These are phyloP conservation scores for Oryzias dopingdopingensis DNA, from an alignment of 2,797 vertebrate species.

Conservation along the genomic window DNA sequence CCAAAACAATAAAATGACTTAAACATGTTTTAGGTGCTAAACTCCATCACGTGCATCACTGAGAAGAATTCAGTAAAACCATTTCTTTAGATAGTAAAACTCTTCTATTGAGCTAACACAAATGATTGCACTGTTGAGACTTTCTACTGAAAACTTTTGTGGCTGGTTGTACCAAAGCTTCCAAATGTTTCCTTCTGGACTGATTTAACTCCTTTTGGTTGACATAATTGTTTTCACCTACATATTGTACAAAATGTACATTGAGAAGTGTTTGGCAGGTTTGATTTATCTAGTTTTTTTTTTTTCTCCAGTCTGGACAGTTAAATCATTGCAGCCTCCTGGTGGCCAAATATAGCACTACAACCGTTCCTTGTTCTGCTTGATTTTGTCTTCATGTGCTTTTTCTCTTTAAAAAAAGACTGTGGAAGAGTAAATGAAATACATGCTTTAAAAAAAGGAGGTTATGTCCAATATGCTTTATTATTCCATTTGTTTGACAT, in stretches of 20 bases:
- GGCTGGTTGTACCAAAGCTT: constrained; percentile 72
- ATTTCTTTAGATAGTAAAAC: constrained; percentile 16
- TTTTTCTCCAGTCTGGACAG: not conserved
- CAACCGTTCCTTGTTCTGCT: constrained; percentile 8
- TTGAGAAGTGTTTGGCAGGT: not conserved
- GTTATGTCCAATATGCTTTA: constrained; percentile 15
- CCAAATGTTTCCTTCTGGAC: constrained; percentile 6
- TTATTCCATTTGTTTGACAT: not conserved
- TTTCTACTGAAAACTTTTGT: constrained; percentile 56
- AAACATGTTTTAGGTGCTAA: constrained; percentile 6
- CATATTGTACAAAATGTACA: constrained; percentile 11
- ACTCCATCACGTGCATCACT: constrained; percentile 19
- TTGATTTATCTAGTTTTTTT: too few species aligned
- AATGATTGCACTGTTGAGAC: constrained; percentile 62
- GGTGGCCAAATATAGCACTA: constrained; percentile 40
- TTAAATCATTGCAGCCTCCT: constrained; percentile 46
- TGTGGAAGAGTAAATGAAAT: constrained; percentile 33
- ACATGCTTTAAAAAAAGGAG: constrained; percentile 38
- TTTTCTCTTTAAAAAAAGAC: constrained; percentile 20
- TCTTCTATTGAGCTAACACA: constrained; percentile 50
- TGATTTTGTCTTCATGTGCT: constrained; percentile 10
- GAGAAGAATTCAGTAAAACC: not conserved
- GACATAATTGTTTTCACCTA: constrained; percentile 10
- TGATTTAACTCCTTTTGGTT: constrained; percentile 19
- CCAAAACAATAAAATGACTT: not conserved